phyloP scores from a whole-genome alignment of 2,113 vertebrate genomes.

The Myiozetetes cayanensis region DNA sequence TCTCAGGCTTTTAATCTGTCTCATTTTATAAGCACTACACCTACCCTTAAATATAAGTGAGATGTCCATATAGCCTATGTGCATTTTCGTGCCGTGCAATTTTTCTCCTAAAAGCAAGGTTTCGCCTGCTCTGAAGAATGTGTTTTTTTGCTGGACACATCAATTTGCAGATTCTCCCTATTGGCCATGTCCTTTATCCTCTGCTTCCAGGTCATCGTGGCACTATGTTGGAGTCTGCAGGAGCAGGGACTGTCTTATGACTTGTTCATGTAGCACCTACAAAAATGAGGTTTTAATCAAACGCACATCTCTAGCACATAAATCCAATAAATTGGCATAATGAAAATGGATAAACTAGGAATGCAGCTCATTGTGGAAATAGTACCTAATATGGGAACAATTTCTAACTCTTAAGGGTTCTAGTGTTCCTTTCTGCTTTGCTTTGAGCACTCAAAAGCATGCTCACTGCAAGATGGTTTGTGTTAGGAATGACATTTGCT shows the following conservation, averaged over 20 bases:
- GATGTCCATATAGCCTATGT: neutral
- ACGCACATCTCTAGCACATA: neutral
- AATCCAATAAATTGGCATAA: neutral
- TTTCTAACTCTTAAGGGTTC: constrained; percentile 31
- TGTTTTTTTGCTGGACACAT: neutral
- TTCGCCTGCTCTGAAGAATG: neutral
- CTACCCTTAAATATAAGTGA: neutral
- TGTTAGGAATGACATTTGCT: constrained; percentile 10
- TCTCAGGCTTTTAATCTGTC: neutral
- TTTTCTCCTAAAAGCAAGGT: neutral
- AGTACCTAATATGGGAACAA: constrained; percentile 41
- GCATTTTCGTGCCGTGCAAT: neutral
- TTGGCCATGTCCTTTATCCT: neutral
- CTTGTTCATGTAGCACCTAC: neutral
- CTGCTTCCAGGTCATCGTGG: neutral
- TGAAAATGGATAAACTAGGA: constrained; percentile 18
- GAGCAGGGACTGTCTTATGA: neutral
- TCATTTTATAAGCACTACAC: neutral
- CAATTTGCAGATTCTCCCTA: neutral
- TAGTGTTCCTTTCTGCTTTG: constrained; percentile 16
- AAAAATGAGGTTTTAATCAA: neutral
- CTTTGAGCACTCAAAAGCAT: constrained; percentile 17
- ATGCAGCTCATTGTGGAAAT: neutral
- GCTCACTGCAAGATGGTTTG: neutral
- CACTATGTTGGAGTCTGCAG: neutral